Evolutionary conservation across 2,888 invertebrate genomes (phyloP).

Genomic region (Agriopis marginaria): DNA sequence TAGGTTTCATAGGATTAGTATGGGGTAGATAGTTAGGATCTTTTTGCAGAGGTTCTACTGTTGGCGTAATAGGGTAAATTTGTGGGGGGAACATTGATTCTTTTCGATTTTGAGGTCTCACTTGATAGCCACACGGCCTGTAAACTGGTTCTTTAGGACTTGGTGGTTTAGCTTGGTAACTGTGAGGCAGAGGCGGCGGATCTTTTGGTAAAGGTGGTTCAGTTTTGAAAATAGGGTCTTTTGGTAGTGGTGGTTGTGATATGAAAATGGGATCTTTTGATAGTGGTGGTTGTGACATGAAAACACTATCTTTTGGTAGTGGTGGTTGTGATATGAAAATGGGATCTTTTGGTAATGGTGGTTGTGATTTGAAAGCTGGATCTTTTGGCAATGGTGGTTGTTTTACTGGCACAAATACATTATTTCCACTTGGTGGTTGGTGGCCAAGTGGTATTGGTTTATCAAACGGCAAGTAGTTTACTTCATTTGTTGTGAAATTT

Average conservation of each 20-base stretch:
- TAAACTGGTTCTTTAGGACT: background rate
- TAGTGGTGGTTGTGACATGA: conserved; percentile 7
- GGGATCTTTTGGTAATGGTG: conserved; percentile 15
- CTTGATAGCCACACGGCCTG: background rate
- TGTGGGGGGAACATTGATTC: background rate
- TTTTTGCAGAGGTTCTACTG: background rate
- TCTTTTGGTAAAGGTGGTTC: conserved; percentile 1
- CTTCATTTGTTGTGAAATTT: conserved; percentile 59
- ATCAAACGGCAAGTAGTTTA: conserved; percentile 60
- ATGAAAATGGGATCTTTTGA: conserved; percentile 8
- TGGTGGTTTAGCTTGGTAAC: background rate
- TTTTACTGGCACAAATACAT: conserved; percentile 2
- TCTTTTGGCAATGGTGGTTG: conserved; percentile 16
- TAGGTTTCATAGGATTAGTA: conserved; percentile 1
- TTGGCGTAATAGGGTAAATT: background rate
- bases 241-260: conserved; percentile 3
- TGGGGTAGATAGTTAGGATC: background rate
- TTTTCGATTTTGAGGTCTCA: background rate
- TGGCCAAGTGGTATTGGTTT: conserved; percentile 43
- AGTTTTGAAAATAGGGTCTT: background rate
- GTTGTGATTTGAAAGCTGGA: background rate
- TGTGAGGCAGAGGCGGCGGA: background rate
- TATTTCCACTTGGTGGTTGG: conserved; percentile 1
- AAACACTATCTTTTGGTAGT: conserved; percentile 7
- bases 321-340: background rate